Evolutionary conservation across 1,140 invertebrate genomes (phyloP).

Genomic region (Aphaenogaster floridana): DNA sequence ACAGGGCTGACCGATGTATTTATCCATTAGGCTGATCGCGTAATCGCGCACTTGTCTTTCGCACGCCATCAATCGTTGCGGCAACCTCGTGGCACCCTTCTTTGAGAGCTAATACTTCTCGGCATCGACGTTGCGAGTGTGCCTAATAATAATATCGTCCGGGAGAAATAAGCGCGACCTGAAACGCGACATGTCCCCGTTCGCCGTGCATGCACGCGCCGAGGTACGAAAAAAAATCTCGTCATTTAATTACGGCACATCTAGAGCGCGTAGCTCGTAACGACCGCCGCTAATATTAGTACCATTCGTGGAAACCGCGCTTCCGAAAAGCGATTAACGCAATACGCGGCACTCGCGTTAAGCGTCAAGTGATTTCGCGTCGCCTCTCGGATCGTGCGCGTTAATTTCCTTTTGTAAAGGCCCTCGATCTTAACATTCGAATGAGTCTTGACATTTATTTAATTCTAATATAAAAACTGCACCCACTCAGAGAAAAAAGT

Average conservation of each 20-base stretch:
- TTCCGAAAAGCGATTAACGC: slow-evolving; percentile 68
- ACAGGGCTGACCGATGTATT: not conserved
- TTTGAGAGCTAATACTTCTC: slow-evolving; percentile 43
- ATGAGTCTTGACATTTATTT: not conserved
- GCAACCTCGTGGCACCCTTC: not conserved
- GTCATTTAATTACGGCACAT: slow-evolving; percentile 67
- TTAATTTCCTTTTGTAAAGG: slow-evolving; percentile 14
- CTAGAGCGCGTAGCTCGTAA: slow-evolving; percentile 25
- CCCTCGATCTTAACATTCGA: not conserved
- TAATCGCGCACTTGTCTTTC: slow-evolving; percentile 63
- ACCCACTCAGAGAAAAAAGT: no score
- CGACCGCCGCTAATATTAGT: slow-evolving; percentile 69
- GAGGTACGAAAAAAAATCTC: slow-evolving; percentile 65
- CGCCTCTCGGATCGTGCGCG: not conserved
- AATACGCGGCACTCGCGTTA: slow-evolving; percentile 29
- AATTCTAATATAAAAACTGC: not conserved
- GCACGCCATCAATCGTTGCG: slow-evolving; percentile 56
- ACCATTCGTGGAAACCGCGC: slow-evolving; percentile 63
- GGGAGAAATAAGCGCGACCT: not conserved
- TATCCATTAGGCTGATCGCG: slow-evolving; percentile 52
- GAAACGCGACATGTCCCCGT: not conserved
- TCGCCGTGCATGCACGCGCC: not conserved
- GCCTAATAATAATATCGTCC: slow-evolving; percentile 31
- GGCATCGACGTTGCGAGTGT: not conserved
- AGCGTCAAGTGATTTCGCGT: slow-evolving; percentile 5